A percentile compares a stretch with the other conserved stretches of the same genome.
Evolutionary conservation across 2,797 vertebrate genomes (phyloP).

Genomic region (Corythornis leucogaster): DNA sequence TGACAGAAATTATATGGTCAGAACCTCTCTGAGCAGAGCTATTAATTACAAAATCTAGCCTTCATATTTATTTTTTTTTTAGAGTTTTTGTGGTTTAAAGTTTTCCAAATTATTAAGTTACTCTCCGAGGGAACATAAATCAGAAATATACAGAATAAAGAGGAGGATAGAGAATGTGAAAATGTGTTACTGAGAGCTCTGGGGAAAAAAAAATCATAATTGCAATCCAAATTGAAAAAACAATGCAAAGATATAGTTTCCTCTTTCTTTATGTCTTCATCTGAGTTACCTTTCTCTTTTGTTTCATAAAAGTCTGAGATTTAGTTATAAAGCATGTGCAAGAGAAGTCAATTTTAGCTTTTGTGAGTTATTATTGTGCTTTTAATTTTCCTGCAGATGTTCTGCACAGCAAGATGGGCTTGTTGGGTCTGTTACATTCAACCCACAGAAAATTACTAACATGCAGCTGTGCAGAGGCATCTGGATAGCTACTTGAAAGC

Average conservation of each 20-base stretch:
- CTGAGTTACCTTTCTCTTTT: neutral
- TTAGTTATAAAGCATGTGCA: neutral
- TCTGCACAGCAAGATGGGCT: slow-evolving; percentile 8
- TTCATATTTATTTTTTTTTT: neutral
- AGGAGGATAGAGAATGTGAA: neutral
- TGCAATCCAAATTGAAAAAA: neutral
- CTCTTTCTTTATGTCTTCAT: neutral
- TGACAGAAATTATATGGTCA: neutral
- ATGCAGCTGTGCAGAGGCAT: slow-evolving; percentile 32
- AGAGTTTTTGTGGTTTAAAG: neutral
- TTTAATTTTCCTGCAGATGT: slow-evolving; percentile 52
- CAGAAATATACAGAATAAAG: neutral
- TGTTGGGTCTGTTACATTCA: neutral
- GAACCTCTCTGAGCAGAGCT: neutral
- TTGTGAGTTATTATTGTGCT: neutral
- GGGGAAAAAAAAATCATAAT: neutral
- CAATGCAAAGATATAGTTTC: neutral
- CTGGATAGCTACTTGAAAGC: slow-evolving; percentile 23
- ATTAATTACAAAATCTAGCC: neutral
- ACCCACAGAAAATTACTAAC: neutral
- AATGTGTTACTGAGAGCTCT: neutral
- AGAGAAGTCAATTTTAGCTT: slow-evolving; percentile 34
- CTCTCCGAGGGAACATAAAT: neutral
- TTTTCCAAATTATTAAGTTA: slow-evolving; percentile 2
- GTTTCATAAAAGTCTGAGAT: neutral